Evolutionary conservation across 2,113 vertebrate genomes (phyloP).

Genomic region (Antennarius striatus): DNA sequence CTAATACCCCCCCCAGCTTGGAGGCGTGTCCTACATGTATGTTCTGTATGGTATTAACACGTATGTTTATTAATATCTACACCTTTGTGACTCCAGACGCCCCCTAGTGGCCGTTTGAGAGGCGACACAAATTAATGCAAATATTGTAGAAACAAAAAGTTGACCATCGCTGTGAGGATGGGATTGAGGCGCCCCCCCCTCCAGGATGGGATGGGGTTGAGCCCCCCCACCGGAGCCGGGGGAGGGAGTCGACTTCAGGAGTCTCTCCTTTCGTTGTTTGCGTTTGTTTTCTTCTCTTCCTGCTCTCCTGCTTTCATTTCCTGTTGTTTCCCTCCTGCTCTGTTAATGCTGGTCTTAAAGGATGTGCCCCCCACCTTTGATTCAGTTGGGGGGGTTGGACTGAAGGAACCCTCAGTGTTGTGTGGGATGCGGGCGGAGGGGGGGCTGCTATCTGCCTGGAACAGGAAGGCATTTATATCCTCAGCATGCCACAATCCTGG

Average conservation of each 20-base stretch:
- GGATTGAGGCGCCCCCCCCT: too few relatives aligned
- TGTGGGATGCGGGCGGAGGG: constrained; percentile 30
- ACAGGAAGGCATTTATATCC: constrained; percentile 74
- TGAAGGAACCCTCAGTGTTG: constrained; percentile 31
- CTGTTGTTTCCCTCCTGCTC: constrained; percentile 5
- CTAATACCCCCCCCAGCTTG: constrained; percentile 45
- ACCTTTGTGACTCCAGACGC: too few relatives aligned
- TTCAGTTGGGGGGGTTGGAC: constrained; percentile 65
- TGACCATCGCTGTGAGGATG: neutral
- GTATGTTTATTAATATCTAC: constrained; percentile 2
- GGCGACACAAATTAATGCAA: too few relatives aligned
- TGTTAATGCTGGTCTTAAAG: constrained; percentile 40
- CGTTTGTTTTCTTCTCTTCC: constrained; percentile 32
- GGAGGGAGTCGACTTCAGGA: constrained; percentile 39
- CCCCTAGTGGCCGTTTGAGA: too few relatives aligned
- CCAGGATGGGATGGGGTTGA: too few relatives aligned
- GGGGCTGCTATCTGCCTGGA: constrained; percentile 63
- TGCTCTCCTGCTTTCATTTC: constrained; percentile 3
- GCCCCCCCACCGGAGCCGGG: too few relatives aligned
- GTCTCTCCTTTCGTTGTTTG: constrained; percentile 51
- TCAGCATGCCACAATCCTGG: constrained; percentile 63
- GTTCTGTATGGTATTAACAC: constrained; percentile 14
- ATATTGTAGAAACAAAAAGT: too few relatives aligned
- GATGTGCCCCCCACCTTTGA: constrained; percentile 55
- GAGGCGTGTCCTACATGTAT: constrained; percentile 50